Base-by-base conservation (phyloP, 2,888 invertebrate genomes). In the Ischnura elegans region DNA sequence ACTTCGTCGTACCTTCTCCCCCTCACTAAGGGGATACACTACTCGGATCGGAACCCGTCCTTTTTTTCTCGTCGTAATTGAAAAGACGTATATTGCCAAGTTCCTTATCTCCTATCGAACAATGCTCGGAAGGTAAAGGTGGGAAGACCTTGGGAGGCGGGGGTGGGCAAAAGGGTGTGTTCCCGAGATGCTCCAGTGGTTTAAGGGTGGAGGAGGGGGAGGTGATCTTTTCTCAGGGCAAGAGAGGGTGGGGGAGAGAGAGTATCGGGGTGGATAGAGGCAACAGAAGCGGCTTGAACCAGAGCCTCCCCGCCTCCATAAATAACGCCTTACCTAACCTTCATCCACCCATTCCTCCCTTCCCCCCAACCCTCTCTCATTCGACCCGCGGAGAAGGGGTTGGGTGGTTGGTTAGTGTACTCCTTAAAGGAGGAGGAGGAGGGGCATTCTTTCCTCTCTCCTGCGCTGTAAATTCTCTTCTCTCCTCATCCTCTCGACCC, bases 21-120 rank as follows among this genome's bases (percentile, higher is more conserved):
- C n/a, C n/a, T n/a, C n/a, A n/a, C n/a, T n/a, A n/a, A n/a, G n/a
- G n/a, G n/a, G n/a, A n/a, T n/a, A n/a, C n/a, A n/a, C n/a, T n/a
- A n/a, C n/a, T n/a, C n/a, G n/a, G n/a, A n/a, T n/a, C n/a, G n/a
- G n/a, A n/a, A 51, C 85, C 85, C 10, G 45, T 86, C 45, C 46
- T 46, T n/a, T 86, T 46, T 90, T 90, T 90, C 61, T 61, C 45
- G 36, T 61, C 61, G 61, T 90, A 90, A 90, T 90, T 90, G 90
- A 90, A 90, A 90, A 90, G 90, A 90, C 90, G 61, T 90, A 90
- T 90, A 90, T 90, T 90, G 90, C 90, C 90, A 66, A 90, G 90
- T 90, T 90, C 61, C 90, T 90, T 90, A 90, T 90, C 90, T 90
- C 25, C 61, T 90, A 90, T 90, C 90, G 90, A 90, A 90, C 90